phyloP scores from a whole-genome alignment of 2,797 vertebrate genomes.

The Spinibarbus caldwelli region DNA sequence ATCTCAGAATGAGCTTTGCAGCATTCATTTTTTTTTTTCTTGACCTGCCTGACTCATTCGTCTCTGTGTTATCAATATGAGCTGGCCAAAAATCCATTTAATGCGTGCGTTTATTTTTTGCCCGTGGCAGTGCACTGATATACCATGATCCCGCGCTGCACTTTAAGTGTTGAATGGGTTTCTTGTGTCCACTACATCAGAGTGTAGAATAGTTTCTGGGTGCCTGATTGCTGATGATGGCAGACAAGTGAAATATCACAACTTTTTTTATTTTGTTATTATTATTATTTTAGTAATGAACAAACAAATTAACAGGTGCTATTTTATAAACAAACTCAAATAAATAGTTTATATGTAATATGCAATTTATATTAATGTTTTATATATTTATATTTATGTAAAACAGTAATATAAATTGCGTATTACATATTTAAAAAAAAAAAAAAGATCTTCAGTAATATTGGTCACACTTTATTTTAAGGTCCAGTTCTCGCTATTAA shows the following conservation, averaged over 20 bases:
- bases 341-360: too few relatives aligned
- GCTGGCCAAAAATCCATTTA: constrained; percentile 15
- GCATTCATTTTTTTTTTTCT: background rate
- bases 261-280: background rate
- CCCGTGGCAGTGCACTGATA: constrained; percentile 12
- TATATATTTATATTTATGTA: background rate
- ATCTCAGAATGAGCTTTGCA: constrained; percentile 33
- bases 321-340: background rate
- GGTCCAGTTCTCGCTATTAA: background rate
- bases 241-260: background rate
- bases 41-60: constrained; percentile 12
- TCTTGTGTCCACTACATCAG: background rate
- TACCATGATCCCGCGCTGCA: background rate
- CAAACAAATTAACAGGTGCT: background rate
- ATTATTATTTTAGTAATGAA: background rate
- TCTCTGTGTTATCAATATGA: constrained; percentile 23
- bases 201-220: background rate
- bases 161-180: constrained; percentile 10
- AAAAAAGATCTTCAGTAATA: background rate
- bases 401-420: background rate
- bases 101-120: constrained; percentile 28
- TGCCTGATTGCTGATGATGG: background rate
- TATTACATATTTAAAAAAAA: background rate
- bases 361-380: background rate
- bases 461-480: background rate